Evolutionary conservation across 64 coral and sea anemone species (phyloP).

Genomic region (Montipora capricornis): DNA sequence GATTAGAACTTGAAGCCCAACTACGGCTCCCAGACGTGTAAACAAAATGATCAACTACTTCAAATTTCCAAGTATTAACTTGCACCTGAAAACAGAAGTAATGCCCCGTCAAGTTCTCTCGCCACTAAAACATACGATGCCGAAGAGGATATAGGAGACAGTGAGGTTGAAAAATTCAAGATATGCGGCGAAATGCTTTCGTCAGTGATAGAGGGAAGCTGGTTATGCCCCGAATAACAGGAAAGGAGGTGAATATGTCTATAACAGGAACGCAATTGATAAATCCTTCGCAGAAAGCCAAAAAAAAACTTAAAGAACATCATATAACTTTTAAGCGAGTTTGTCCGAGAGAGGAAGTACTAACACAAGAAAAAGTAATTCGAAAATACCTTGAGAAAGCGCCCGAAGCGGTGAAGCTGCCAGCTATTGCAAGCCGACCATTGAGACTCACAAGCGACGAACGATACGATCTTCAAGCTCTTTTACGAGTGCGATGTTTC

Average conservation of each 20-base stretch:
- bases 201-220: background rate
- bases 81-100: background rate
- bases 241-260: slow-evolving; percentile 1
- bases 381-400: background rate
- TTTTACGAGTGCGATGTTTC: slow-evolving; percentile 6
- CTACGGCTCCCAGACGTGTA: background rate
- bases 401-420: background rate
- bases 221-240: slow-evolving; percentile 14
- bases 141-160: background rate
- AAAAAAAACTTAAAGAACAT: background rate
- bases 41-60: background rate
- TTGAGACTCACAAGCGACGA: slow-evolving; percentile 1
- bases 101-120: background rate
- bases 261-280: background rate
- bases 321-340: background rate
- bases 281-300: background rate
- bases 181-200: background rate
- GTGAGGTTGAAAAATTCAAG: background rate
- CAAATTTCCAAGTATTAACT: background rate
- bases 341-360: background rate
- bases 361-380: background rate
- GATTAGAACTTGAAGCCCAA: background rate
- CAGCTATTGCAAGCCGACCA: background rate
- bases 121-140: background rate
- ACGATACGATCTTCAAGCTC: slow-evolving; percentile 3